phyloP scores from a whole-genome alignment of 37 sponge, comb jelly and placozoan genomes.

The Geodia barretti region DNA sequence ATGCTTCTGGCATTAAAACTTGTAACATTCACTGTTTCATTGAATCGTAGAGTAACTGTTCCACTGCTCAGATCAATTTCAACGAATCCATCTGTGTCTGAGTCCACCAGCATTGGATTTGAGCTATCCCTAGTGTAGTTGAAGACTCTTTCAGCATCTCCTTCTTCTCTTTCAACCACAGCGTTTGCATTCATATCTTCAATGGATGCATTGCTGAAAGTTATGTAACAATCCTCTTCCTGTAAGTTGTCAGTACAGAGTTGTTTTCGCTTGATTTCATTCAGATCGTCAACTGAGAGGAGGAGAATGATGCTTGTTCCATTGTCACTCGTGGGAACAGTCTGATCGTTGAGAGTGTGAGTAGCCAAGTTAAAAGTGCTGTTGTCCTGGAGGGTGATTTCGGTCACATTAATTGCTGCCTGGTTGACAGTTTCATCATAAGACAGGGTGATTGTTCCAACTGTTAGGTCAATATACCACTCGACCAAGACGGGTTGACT shows the following conservation, averaged over 20 bases:
- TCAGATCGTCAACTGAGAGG: conserved; percentile 77
- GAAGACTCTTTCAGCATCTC: conserved; percentile 18
- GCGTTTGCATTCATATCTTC: conserved; percentile 84
- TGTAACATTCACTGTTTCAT: conserved; percentile 84
- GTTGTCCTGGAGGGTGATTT: conserved; percentile 63
- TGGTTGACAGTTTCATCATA: conserved; percentile 84
- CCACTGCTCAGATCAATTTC: conserved; percentile 72
- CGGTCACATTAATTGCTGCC: conserved; percentile 49
- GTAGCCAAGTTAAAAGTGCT: conserved; percentile 17
- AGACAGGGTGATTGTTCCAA: conserved; percentile 54
- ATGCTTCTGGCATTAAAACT: conserved; percentile 60
- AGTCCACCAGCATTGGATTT: conserved; percentile 46
- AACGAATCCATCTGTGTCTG: conserved; percentile 25
- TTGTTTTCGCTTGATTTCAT: conserved; percentile 74
- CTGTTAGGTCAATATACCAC: conserved; percentile 84
- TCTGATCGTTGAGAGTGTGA: conserved; percentile 44
- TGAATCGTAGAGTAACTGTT: conserved; percentile 74
- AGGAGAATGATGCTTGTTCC: conserved; percentile 43
- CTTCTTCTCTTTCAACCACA: conserved; percentile 33
- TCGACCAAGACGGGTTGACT: conserved; percentile 63
- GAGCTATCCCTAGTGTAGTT: conserved; percentile 68
- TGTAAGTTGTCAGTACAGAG: conserved; percentile 68
- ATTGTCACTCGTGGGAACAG: conserved; percentile 14
- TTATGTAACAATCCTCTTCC: conserved; percentile 71
- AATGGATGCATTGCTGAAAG: conserved; percentile 61